Base-by-base conservation (phyloP, 2,888 invertebrate genomes). In the Mechanitis mazaeus region DNA sequence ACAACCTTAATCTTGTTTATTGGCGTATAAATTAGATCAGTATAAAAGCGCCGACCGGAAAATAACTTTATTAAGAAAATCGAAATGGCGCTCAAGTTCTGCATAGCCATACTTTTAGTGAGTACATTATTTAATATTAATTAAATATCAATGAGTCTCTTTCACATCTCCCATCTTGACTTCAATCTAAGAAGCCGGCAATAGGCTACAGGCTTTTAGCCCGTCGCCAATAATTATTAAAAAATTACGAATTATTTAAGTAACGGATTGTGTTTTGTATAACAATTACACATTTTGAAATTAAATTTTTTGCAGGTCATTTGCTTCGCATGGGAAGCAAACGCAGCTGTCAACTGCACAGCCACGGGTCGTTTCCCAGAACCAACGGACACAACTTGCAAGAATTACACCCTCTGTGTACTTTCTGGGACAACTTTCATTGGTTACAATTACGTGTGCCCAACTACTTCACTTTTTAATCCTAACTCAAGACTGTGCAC, bases 361-460 rank as follows among this genome's bases (percentile, higher is more conserved):
- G 64, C 73, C 3, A 76, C 77, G 2, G 88, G 90, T 2, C 81
- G 87, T 2, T 82, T 80, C 67, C 77, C 84, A 0, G 83, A 90
- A 63, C 71, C 80, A 1, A 70, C 63, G 3, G 91, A 91, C 71
- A 70, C 85, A 0, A 83, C 82, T 45, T 90, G 90, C 70, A 70
- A 81, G 67, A 85, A 83, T 68, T 91, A 90, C 72, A 85, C 83
- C 2, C 75, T 81, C 2, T 91, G 91, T 68, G 76, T 83, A 63
- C 71, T 70, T 47, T 64, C 72, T n/a, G 75, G 62, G n/a, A 65
- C 62, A 47, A 67, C 72, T 33, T 87, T 77, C 64, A 2, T 79
- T 12, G 63, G 80, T 6, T 89, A 85, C 70, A 70, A 81, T 71
- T 88, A 87, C 71, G 76, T 76, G n/a, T 90, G 90, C 60, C 87